Base-by-base conservation (phyloP, 2,113 vertebrate genomes). In the Psittacus erithacus region DNA sequence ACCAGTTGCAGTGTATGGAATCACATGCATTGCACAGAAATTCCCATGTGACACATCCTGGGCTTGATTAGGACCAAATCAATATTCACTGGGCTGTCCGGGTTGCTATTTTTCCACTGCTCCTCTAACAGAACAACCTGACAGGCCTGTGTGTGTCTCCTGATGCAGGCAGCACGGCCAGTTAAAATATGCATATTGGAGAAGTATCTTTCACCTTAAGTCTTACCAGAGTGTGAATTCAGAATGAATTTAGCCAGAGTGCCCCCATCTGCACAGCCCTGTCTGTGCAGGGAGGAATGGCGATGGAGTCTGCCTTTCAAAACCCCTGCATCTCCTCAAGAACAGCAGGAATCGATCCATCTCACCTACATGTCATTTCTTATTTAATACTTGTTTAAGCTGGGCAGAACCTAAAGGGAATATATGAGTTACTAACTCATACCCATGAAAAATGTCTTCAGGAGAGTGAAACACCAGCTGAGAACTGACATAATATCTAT, bases 1-100 rank as follows among this genome's bases (percentile, higher is more conserved):
- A 50, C 43, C 89, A 78, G 65, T 33, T 52, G 43, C 29, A 16
- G 49, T 2, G 16, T 17, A 11, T 1, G 1, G 77, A 52, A 57
- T 73, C 84, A 71, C 50, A 55, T 35, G 47, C 38, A 39, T 60
- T 39, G 68, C 50, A 43, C 43, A 52, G 74, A 79, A 82, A 39
- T 43, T 27, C 6, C 74, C 55, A 24, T 7, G 59, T 82, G 78
- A 49, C 67, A 73, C 33, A 17, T 65, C 49, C 74, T 22, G 81
- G 27, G 38, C 75, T 95, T 59, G 33, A 38, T 80, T 69, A 69
- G 89, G 70, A 85, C 33, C 44, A 88, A 75, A 95, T 94, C 93
- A 82, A 70, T 82, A 76, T 85, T 80, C 49, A n/a, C 31, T 41
- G 41, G 57, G 41, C 43, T 49, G 33, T 33, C n/a, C 64, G 50